Evolutionary conservation across 2,888 invertebrate genomes (phyloP), one percentile per base, ranked within the genome.

Genomic region (Ametastegia equiseti): DNA sequence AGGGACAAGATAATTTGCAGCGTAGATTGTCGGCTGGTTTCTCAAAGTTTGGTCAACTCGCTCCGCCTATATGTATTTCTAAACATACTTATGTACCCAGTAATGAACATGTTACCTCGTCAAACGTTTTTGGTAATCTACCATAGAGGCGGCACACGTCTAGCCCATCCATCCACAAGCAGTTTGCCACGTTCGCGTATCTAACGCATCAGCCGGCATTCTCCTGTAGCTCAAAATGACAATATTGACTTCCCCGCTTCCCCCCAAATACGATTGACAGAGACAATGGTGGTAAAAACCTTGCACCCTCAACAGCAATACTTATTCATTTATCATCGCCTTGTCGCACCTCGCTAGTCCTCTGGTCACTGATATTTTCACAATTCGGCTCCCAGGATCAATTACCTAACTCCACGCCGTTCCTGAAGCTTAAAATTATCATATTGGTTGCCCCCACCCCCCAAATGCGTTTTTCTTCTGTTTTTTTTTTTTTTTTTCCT

Each of bases 201-300:
- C 73, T 73, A 73, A 27, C 23, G 73, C 73, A 47, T 30, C 50
- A 11, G 30, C 60, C 80, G 57, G 69, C 30, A 80, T 80, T 80
- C 60, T 57, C 80, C 80, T 71, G 80, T 54, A 71, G 80, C 80
- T 80, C 57, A 80, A 80, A 78, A 80, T 80, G 71, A 80, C 30
- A 80, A 80, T 71, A 33, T 57, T 71, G 57, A 57, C 80, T 50
- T 33, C 60, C 71, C 80, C 42, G 19, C 13, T 15, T 47, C 69
- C 69, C 69, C 80, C 78, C 54, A 75, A 50, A 75, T 39, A 6
- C n/a, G 39, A 60, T 60, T 36, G n/a, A n/a, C 73, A 69, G 33
- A 75, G 36, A 73, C 1, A 45, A 71, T 54, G 19, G 13, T 75
- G 36, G 54, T 54, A 23, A 54, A 30, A 71, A 71, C 19, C 65